phyloP scores from a whole-genome alignment of 2,888 invertebrate species.

The Zelleria hepariella region DNA sequence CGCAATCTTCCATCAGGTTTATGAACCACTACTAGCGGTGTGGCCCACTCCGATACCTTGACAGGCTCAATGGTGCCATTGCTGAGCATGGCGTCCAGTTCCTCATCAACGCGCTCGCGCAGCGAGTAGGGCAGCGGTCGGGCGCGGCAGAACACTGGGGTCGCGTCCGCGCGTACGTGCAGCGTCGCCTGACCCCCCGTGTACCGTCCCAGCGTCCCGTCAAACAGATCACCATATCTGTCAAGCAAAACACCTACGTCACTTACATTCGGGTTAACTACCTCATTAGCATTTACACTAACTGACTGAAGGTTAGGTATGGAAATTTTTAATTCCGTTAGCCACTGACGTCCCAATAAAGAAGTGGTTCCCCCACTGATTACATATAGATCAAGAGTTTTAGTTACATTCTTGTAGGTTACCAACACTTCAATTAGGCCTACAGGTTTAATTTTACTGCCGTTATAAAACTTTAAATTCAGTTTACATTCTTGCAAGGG shows the following conservation, averaged over 20 bases:
- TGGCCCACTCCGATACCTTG: slow-evolving; percentile 15
- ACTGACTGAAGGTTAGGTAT: background rate
- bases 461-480: slow-evolving; percentile 4
- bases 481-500: too few species aligned
- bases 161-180: slow-evolving; percentile 6
- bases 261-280: background rate
- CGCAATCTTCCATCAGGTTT: slow-evolving; percentile 8
- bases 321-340: background rate
- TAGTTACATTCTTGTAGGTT: background rate
- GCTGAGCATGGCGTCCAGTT: slow-evolving; percentile 12
- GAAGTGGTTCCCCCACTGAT: too few species aligned
- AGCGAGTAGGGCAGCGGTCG: slow-evolving; percentile 15
- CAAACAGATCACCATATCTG: background rate
- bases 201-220: slow-evolving; percentile 1
- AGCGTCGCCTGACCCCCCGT: slow-evolving; percentile 4
- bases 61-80: slow-evolving; percentile 12
- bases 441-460: too few species aligned
- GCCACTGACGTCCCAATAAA: slow-evolving; percentile 1
- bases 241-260: background rate
- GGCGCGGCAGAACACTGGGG: slow-evolving; percentile 6
- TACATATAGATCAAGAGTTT: background rate
- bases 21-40: slow-evolving; percentile 15
- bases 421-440: background rate
- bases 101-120: slow-evolving; percentile 13
- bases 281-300: too few species aligned